Base-by-base conservation (phyloP, 2,888 invertebrate genomes). In the Rapana venosa region DNA sequence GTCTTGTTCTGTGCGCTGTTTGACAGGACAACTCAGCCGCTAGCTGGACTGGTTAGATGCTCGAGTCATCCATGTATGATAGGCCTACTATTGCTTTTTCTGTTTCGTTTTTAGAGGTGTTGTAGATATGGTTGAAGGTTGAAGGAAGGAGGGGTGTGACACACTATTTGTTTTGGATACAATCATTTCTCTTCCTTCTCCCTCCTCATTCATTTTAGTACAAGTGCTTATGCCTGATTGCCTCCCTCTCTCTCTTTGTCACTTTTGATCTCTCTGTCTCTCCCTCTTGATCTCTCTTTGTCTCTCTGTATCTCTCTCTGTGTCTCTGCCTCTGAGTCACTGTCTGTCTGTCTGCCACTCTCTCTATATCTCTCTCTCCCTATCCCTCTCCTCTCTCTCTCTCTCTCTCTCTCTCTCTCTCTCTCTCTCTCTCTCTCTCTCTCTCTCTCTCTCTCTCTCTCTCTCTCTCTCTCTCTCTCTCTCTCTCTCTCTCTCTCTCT, bases 401-500 rank as follows among this genome's bases (percentile, higher is more conserved):
- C 66, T 66, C 66, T 66, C 66, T 66, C 66, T 66, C 66, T 66
- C 66, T 66, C 66, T 66, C 66, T 66, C 66, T 66, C 66, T 20
- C 20, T 22, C 15, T 66, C 66, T 61, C 61, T 61, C 61, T 61
- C 61, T 61, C 61, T 61, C 61, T 61, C 61, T 61, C 61, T 61
- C 61, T 61, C 61, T 61, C 61, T 61, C 61, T 61, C 61, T 61
- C 61, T 61, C 61, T n/a, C n/a, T n/a, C n/a, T n/a, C n/a, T n/a
- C n/a, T n/a, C n/a, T n/a, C 17, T 61, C n/a, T n/a, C n/a, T n/a
- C n/a, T n/a, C n/a, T n/a, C n/a, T n/a, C n/a, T n/a, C n/a, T n/a
- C n/a, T n/a, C n/a, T n/a, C n/a, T n/a, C 66, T 66, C 66, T 66
- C 66, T 66, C 66, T 66, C 66, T 66, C 66, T 66, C 66, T 66